Conservation (phyloP, 2,113 vertebrate species). For the Alethe diademata region DNA sequence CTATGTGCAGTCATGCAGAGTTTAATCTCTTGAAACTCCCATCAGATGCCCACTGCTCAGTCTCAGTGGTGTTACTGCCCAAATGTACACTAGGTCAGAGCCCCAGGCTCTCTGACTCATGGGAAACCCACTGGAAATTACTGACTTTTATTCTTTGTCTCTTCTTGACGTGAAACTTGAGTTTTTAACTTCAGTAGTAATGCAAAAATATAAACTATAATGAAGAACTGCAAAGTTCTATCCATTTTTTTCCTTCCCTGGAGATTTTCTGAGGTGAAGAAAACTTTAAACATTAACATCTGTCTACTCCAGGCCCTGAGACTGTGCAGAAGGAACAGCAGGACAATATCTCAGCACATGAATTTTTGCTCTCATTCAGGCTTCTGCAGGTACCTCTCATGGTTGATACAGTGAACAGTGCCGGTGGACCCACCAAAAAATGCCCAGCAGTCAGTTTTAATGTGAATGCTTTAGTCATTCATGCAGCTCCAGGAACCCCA, state of each 20-base stretch:
- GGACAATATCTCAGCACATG: neutral
- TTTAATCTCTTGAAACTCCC: neutral
- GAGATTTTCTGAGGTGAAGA: neutral
- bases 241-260: neutral
- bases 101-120: neutral
- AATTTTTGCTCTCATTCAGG: neutral
- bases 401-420: neutral
- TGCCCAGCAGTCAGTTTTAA: neutral
- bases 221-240: neutral
- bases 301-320: neutral
- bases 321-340: neutral
- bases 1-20: accelerated
- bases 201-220: neutral
- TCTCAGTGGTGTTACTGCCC: neutral
- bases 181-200: neutral
- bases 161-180: neutral
- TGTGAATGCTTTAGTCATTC: neutral
- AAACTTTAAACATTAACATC: neutral
- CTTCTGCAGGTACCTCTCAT: neutral
- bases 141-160: neutral
- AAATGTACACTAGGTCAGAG: neutral
- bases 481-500: neutral
- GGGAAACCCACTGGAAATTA: neutral
- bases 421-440: neutral
- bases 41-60: neutral